phyloP scores from a whole-genome alignment of 2,888 invertebrate species.

The Caradrina kadenii region DNA sequence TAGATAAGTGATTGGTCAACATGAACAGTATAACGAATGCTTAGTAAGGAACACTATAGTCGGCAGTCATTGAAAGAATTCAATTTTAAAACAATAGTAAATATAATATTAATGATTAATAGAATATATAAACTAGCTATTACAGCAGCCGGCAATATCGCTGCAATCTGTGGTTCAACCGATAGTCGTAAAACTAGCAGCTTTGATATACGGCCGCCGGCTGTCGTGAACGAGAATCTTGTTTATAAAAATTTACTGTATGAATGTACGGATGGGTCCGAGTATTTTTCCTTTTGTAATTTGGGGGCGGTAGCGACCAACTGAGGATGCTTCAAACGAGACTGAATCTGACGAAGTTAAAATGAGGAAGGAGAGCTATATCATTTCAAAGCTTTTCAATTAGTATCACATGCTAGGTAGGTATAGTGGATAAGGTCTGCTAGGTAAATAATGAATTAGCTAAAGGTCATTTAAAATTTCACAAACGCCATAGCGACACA shows the following conservation, averaged over 20 bases:
- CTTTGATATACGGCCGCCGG: slow-evolving; percentile 71
- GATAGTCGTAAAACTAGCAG: slow-evolving; percentile 70
- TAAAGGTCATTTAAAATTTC: background rate
- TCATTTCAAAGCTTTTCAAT: background rate
- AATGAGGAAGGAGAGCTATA: background rate
- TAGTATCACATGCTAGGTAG: no score
- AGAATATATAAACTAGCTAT: slow-evolving; percentile 54
- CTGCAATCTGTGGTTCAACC: slow-evolving; percentile 69
- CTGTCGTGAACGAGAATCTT: slow-evolving; percentile 41
- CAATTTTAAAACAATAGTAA: slow-evolving; percentile 8
- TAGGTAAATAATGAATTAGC: no score
- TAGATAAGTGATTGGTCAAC: background rate
- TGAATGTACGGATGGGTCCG: slow-evolving; percentile 7
- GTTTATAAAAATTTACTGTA: slow-evolving; percentile 50
- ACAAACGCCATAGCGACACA: background rate
- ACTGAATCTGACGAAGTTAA: background rate
- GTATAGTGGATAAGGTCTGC: no score
- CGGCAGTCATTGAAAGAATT: background rate
- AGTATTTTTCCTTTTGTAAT: slow-evolving; percentile 15
- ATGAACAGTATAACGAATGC: background rate
- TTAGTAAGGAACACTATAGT: background rate
- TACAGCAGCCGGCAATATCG: slow-evolving; percentile 58
- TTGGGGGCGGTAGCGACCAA: slow-evolving; percentile 11
- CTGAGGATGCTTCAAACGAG: background rate
- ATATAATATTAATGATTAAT: slow-evolving; percentile 40